Evolutionary conservation across 1,140 invertebrate genomes (phyloP), one percentile per base, ranked within the genome.

Genomic region (Bombus cullumanus): DNA sequence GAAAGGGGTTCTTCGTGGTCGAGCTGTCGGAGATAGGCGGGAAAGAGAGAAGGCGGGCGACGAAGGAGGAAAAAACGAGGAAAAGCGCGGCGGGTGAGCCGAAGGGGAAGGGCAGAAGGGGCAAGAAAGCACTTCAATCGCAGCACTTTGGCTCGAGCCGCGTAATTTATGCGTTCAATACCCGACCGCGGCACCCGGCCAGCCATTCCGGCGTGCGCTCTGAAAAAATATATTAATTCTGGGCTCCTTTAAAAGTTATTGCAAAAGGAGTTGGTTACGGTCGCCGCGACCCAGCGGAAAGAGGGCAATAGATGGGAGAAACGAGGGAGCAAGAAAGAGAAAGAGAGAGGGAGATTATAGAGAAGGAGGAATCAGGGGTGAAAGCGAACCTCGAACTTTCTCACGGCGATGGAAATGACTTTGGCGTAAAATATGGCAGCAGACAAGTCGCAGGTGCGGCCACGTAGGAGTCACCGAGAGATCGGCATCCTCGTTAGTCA

Each of bases 151-250:
- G 64, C 78, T 47, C 28, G 74, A 87, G 78, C 87, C 86, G 86
- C 72, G 81, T 92, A 93, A 93, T 92, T 93, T 93, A 93, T 93
- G 92, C 92, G 91, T 93, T 93, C 92, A 93, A 93, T 93, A 93
- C 85, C 69, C 81, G 84, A 88, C 76, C 81, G 85, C 81, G 81
- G 85, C 34, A 69, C 81, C 66, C 64, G 75, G 64, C 82, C 82
- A 83, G 82, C 64, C 75, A 69, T 83, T 74, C 59, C 72, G 69
- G 43, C 76, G 64, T 69, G 59, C 64, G 41, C 81, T 53, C 81
- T 81, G 75, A 87, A 92, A 92, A 92, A 91, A 92, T 91, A 91
- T 92, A 92, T 92, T 91, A 91, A 91, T 92, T 91, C 90, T 47
- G 64, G 66, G 73, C 57, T 81, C 69, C 81, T 85, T 89, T 81